Percentiles rank a stretch among this genome's conserved stretches.
Conservation (phyloP, 2,888 invertebrate species). For the Diaprepes abbreviatus region DNA sequence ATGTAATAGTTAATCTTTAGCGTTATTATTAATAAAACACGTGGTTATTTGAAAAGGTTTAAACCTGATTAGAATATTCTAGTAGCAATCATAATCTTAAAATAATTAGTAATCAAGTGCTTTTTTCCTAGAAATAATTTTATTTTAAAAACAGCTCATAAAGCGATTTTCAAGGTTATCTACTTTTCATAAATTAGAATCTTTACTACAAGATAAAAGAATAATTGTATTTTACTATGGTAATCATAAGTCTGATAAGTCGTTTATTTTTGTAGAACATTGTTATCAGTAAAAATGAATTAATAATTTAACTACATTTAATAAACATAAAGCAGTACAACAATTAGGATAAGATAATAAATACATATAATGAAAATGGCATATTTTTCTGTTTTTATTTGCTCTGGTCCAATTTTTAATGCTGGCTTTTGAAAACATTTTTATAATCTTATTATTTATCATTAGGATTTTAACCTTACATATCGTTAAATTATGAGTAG, state of each 20-base stretch:
- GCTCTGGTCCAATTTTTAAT: no score
- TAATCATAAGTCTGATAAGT: neutral
- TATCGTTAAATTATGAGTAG: no score
- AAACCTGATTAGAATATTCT: neutral
- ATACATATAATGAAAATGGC: neutral
- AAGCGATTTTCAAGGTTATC: neutral
- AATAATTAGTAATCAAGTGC: neutral
- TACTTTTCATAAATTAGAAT: neutral
- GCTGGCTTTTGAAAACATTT: no score
- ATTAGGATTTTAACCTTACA: no score
- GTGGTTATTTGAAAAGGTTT: neutral
- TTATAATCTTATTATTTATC: no score
- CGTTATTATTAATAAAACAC: neutral
- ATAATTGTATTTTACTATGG: neutral
- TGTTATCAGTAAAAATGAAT: neutral
- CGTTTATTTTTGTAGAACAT: neutral
- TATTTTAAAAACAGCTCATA: constrained; percentile 1
- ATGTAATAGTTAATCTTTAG: no score
- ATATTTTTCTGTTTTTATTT: constrained; percentile 4
- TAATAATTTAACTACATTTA: neutral
- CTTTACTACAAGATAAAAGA: constrained; percentile 9
- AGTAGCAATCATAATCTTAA: neutral
- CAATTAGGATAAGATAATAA: neutral
- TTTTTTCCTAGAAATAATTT: neutral
- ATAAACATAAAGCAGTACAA: neutral